Percentiles rank a stretch among this genome's conserved stretches.
phyloP scores from a whole-genome alignment of 1,140 invertebrate species.

The Schlechtendalia chinensis region DNA sequence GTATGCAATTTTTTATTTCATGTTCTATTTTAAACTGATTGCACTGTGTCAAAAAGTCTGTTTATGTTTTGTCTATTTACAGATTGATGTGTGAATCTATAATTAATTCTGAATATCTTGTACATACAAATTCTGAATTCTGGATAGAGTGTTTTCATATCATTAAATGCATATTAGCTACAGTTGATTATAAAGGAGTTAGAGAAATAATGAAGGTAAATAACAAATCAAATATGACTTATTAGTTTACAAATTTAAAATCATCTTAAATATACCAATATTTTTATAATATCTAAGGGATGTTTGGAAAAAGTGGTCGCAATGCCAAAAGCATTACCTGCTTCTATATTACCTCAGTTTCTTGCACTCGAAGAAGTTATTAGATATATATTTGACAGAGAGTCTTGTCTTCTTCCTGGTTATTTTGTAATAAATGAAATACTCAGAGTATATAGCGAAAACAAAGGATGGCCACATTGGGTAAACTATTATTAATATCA shows the following conservation, averaged over 20 bases:
- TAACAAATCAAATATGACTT: no score
- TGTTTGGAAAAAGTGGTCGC: constrained; percentile 83
- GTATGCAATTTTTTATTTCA: background rate
- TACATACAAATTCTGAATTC: constrained; percentile 73
- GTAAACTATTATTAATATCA: constrained; percentile 58
- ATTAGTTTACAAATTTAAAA: background rate
- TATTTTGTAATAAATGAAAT: constrained; percentile 95
- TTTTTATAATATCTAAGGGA: constrained; percentile 58
- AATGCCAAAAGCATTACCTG: constrained; percentile 72
- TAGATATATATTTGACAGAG: constrained; percentile 86
- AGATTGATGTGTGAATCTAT: constrained; percentile 83
- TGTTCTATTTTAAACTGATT: background rate
- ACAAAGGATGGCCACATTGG: constrained; percentile 86
- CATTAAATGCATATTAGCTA: constrained; percentile 79
- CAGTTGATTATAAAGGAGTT: constrained; percentile 93
- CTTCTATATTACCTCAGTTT: constrained; percentile 76
- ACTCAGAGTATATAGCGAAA: constrained; percentile 80
- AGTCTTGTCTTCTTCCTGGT: constrained; percentile 85
- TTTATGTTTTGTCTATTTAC: constrained; percentile 53
- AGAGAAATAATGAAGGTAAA: constrained; percentile 85
- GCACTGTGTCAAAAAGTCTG: background rate
- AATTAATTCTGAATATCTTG: constrained; percentile 74
- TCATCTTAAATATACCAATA: background rate
- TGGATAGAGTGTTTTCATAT: constrained; percentile 87
- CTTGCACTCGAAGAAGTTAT: constrained; percentile 78